phyloP scores from a whole-genome alignment of 2,888 invertebrate genomes.

The Stenurella melanura region DNA sequence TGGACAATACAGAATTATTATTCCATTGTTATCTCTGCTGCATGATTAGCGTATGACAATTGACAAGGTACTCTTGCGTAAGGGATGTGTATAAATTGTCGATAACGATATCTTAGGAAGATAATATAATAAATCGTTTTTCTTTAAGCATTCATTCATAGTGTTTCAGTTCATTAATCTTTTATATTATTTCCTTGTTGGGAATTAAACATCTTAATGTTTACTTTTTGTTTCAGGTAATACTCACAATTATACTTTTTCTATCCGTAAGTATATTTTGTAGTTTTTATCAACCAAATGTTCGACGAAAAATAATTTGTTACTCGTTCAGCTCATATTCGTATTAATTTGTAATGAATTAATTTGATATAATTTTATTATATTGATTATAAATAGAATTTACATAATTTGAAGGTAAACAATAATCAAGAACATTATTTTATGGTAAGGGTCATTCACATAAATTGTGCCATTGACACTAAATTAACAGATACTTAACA shows the following conservation, averaged over 20 bases:
- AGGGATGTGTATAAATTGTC: slow-evolving; percentile 11
- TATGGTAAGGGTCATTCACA: slow-evolving; percentile 52
- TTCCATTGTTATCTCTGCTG: slow-evolving; percentile 4
- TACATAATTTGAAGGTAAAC: slow-evolving; percentile 56
- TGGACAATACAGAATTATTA: slow-evolving; percentile 7
- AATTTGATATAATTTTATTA: slow-evolving; percentile 16
- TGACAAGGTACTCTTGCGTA: slow-evolving; percentile 8
- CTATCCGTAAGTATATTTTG: not conserved
- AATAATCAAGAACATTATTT: slow-evolving; percentile 48
- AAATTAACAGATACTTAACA: slow-evolving; percentile 30
- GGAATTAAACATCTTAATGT: not conserved
- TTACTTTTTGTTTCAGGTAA: slow-evolving; percentile 14
- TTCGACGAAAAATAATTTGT: not conserved
- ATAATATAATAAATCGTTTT: not conserved
- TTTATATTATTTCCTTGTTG: not conserved
- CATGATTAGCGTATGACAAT: not conserved
- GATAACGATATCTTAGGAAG: slow-evolving; percentile 1
- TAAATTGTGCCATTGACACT: slow-evolving; percentile 53
- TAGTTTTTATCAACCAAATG: not conserved
- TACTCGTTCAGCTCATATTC: not conserved
- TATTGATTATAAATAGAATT: slow-evolving; percentile 48
- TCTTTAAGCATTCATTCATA: not conserved
- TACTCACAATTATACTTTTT: not conserved
- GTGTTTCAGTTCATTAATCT: not conserved
- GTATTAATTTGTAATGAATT: not conserved